Conservation (phyloP, 2,797 vertebrate genomes). For the Scleropages formosus region DNA sequence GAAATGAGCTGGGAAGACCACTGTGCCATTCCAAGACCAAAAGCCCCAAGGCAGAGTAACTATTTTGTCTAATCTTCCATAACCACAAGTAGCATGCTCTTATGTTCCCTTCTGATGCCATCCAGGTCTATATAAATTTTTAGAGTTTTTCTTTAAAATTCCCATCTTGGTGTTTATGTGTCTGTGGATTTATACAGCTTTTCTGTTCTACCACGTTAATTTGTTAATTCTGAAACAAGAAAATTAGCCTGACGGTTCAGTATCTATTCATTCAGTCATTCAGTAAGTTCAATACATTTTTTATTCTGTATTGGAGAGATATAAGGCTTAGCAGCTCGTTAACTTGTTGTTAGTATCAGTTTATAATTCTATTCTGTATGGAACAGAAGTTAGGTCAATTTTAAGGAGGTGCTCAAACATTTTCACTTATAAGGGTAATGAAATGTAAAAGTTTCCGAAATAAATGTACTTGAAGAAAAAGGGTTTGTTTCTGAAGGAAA, state of each 20-base stretch:
- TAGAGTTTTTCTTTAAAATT: constrained; percentile 23
- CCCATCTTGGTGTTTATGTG: constrained; percentile 27
- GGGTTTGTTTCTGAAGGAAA: too few species aligned
- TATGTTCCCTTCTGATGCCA: background rate
- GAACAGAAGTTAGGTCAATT: too few species aligned
- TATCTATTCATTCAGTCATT: too few species aligned
- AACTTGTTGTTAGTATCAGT: background rate
- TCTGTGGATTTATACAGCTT: constrained; percentile 32
- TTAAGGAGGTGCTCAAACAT: too few species aligned
- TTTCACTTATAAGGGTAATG: too few species aligned
- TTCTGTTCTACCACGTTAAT: constrained; percentile 15
- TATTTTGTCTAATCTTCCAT: background rate
- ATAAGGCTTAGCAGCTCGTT: background rate
- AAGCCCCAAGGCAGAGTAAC: background rate
- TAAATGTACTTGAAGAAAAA: too few species aligned
- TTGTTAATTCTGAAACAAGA: constrained; percentile 12
- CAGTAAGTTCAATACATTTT: too few species aligned
- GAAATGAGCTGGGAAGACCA: background rate
- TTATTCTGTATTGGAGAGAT: too few species aligned
- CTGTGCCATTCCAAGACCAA: background rate
- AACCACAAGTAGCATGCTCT: background rate
- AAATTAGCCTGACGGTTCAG: constrained; percentile 55
- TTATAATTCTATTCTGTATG: background rate
- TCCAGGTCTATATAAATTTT: background rate
- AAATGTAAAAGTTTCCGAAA: too few species aligned